phyloP scores from a whole-genome alignment of 2,113 vertebrate species.

The Copsychus sechellarum region DNA sequence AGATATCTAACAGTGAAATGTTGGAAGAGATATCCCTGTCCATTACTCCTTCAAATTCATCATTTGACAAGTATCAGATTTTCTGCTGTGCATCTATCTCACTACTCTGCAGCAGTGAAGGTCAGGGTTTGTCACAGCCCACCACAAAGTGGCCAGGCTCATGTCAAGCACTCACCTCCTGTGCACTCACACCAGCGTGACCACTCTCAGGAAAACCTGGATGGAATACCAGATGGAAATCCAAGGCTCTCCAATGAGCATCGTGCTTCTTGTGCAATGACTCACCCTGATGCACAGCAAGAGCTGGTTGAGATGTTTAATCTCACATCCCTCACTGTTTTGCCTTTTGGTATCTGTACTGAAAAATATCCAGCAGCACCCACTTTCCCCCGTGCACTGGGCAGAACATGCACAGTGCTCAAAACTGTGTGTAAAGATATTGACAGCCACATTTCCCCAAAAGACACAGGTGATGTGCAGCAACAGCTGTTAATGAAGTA shows the following conservation, averaged over 20 bases:
- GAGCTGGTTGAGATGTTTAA: not conserved
- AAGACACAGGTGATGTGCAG: not conserved
- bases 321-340: not conserved
- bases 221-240: not conserved
- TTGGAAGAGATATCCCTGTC: not conserved
- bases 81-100: not conserved
- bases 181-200: not conserved
- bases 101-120: not conserved
- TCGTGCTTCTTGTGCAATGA: not conserved
- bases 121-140: not conserved
- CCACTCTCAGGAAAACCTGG: not conserved
- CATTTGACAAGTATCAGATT: not conserved
- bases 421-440: not conserved
- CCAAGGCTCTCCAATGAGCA: not conserved
- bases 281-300: not conserved
- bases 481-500: not conserved
- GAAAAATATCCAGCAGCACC: not conserved
- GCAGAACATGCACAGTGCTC: not conserved
- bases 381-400: not conserved
- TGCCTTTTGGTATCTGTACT: not conserved
- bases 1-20: not conserved
- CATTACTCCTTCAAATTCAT: not conserved
- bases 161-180: not conserved
- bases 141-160: not conserved
- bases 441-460: not conserved